phyloP scores from a whole-genome alignment of 1,140 invertebrate species.

The Pteromalus puparum region DNA sequence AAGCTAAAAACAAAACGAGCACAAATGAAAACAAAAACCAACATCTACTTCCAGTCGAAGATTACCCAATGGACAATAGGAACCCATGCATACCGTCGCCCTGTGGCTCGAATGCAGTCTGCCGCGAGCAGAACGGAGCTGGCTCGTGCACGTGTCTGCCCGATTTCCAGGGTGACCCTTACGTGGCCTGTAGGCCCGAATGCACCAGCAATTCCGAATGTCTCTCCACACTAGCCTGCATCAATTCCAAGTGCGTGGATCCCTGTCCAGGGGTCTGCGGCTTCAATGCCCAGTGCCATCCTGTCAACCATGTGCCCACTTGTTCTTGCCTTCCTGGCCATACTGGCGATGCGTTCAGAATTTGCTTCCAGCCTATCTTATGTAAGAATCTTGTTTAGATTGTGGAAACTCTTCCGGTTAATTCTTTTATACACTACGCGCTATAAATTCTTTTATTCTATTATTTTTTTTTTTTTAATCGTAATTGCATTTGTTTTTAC shows the following conservation, averaged over 20 bases:
- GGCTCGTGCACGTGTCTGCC: constrained; percentile 72
- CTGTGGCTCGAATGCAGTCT: constrained; percentile 76
- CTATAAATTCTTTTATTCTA: too few species aligned
- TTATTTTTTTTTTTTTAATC: too few species aligned
- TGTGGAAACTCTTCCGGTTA: not conserved
- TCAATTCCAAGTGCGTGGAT: constrained; percentile 81
- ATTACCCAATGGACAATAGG: constrained; percentile 38
- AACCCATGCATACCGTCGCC: constrained; percentile 81
- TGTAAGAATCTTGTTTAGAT: not conserved
- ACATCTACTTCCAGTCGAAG: not conserved
- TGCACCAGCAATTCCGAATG: constrained; percentile 83
- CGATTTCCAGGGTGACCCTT: constrained; percentile 72
- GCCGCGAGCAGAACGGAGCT: constrained; percentile 77
- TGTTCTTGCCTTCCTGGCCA: constrained; percentile 80
- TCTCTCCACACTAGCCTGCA: constrained; percentile 78
- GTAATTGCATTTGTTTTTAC: too few species aligned
- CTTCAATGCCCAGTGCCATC: constrained; percentile 80
- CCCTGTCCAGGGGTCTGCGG: constrained; percentile 83
- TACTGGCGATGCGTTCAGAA: constrained; percentile 81
- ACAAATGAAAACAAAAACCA: not conserved
- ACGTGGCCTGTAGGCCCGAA: constrained; percentile 80
- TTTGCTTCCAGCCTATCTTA: constrained; percentile 56
- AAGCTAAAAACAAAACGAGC: not conserved
- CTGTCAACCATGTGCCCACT: constrained; percentile 82
- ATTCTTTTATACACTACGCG: not conserved